Evolutionary conservation across 2,113 vertebrate genomes (phyloP).

Genomic region (Benitochromis conjunctus): DNA sequence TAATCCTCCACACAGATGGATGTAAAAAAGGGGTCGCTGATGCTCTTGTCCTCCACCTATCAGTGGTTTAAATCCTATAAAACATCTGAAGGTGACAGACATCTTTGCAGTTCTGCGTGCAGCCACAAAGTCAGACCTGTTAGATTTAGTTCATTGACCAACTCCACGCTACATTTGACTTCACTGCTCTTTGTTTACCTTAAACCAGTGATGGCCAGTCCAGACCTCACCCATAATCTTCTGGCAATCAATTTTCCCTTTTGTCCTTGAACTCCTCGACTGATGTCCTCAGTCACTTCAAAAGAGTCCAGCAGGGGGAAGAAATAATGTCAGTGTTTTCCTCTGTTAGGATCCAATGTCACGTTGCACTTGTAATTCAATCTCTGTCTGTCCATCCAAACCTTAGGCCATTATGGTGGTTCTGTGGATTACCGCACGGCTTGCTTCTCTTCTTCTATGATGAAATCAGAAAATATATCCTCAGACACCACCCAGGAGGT

Average conservation of each 20-base stretch:
- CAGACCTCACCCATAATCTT: not conserved
- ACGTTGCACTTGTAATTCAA: not conserved
- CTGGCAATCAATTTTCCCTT: not conserved
- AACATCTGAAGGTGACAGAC: not conserved
- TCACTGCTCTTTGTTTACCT: not conserved
- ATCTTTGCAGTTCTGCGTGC: not conserved
- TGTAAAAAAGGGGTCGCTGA: not conserved
- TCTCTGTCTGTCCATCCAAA: not conserved
- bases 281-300: not conserved
- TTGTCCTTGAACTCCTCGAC: not conserved
- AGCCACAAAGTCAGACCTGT: not conserved
- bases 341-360: not conserved
- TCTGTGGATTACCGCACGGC: slow-evolving; percentile 78
- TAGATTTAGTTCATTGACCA: not conserved
- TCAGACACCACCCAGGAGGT: slow-evolving; percentile 78
- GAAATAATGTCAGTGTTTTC: not conserved
- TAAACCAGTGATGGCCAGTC: not conserved
- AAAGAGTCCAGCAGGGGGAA: not conserved
- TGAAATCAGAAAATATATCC: slow-evolving; percentile 76
- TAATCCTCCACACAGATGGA: not conserved
- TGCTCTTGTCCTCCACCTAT: not conserved
- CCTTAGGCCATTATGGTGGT: slow-evolving; percentile 77
- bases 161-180: not conserved
- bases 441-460: slow-evolving; percentile 79
- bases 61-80: not conserved